phyloP scores from a whole-genome alignment of 1,140 invertebrate species.

The Drosophila rhopaloa region DNA sequence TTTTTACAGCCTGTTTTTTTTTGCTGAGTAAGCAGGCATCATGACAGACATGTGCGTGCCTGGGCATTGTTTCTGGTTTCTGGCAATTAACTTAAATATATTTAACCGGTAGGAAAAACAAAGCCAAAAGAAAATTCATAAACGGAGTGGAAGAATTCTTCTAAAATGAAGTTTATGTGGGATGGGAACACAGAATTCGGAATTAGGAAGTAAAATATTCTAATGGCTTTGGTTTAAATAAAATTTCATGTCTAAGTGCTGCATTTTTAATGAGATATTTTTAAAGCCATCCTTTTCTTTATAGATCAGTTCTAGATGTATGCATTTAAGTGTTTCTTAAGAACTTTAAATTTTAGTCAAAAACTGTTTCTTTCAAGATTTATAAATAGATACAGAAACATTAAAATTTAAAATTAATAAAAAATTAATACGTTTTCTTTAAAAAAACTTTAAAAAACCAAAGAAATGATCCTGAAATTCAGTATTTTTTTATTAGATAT shows the following conservation, averaged over 20 bases:
- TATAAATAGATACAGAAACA: too few species aligned
- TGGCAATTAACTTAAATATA: slow-evolving; percentile 62
- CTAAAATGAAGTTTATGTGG: slow-evolving; percentile 29
- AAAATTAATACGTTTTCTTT: too few species aligned
- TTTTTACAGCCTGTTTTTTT: slow-evolving; percentile 16
- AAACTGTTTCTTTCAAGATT: too few species aligned
- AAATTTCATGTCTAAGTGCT: background rate
- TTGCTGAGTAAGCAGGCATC: slow-evolving; percentile 35
- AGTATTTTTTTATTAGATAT: too few species aligned
- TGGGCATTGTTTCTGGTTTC: slow-evolving; percentile 43
- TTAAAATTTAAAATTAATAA: too few species aligned
- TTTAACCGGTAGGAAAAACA: slow-evolving; percentile 24
- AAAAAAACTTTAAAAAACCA: too few species aligned
- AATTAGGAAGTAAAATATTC: slow-evolving; percentile 3
- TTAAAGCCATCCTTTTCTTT: too few species aligned
- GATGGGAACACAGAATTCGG: slow-evolving; percentile 3
- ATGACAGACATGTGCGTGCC: slow-evolving; percentile 60
- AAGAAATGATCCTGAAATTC: too few species aligned
- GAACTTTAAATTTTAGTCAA: too few species aligned
- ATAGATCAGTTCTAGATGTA: too few species aligned
- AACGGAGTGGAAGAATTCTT: slow-evolving; percentile 1
- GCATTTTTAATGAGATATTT: too few species aligned
- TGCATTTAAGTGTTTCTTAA: too few species aligned
- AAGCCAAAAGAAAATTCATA: slow-evolving; percentile 28
- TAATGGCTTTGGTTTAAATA: background rate